Base-by-base conservation (phyloP, 2,797 vertebrate species). In the Bufotes viridis region DNA sequence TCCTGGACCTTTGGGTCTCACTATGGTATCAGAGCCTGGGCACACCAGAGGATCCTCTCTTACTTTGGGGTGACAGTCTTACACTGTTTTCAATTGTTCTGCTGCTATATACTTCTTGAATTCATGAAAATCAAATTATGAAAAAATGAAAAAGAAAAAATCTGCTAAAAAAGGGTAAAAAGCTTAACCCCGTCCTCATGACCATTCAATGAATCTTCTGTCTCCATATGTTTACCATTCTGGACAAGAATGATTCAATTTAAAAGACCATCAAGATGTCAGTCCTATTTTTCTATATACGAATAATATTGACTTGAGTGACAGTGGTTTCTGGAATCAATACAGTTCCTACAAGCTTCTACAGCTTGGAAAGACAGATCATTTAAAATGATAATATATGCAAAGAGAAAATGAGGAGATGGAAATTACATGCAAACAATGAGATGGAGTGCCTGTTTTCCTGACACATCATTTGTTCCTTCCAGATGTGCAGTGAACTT, bases 391-490 rank as follows among this genome's bases (percentile, higher is more conserved):
- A 58, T 87, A 86, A 89, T 63, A 18, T 81, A 89, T 89, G 80
- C 88, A 89, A 78, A 87, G 22, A 76, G 72, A 82, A 89, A 86
- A 80, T 83, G 84, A 87, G 34, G 26, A 83, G 78, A 82, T 89
- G 84, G 75, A 89, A 92, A 90, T 7, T 88, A 51, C 90, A 86
- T 90, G 88, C 87, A 91, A 89, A 75, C 90, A 89, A 91, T 87
- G 90, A 87, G 76, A 7, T 1, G 0, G 65, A 86, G 24, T 29
- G 86, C 29, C 17, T 24, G 53, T 42, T 79, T 75, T 53, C 82
- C 81, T 87, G 63, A 58, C 63, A 81, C 79, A 53, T 87, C 89
- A 84, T 87, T 18, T 74, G 13, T 89, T 85, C 58, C 29, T 60
- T 60, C 82, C 90, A 90, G 78, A 81, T 80, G 55, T 90, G 87